Evolutionary conservation across 1,140 invertebrate genomes (phyloP).

Genomic region (Rhynchophorus ferrugineus): DNA sequence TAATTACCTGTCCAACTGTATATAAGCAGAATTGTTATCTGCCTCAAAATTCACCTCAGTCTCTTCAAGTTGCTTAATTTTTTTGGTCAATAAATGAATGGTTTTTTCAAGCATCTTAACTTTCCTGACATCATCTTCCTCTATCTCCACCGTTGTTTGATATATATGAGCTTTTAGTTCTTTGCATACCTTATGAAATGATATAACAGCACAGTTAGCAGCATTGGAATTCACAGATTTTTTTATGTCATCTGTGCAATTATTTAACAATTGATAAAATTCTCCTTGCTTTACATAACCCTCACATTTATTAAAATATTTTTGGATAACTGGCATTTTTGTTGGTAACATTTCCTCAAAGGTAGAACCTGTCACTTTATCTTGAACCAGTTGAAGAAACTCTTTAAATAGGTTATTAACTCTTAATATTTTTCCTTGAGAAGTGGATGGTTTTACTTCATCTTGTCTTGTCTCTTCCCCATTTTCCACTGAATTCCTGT

Average conservation of each 20-base stretch:
- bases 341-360: conserved; percentile 15
- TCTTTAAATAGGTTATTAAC: conserved; percentile 10
- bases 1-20: conserved; percentile 44
- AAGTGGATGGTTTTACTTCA: no score
- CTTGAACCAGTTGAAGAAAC: conserved; percentile 15
- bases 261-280: conserved; percentile 3
- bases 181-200: conserved; percentile 27
- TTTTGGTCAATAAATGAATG: conserved; percentile 40
- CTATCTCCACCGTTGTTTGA: conserved; percentile 18
- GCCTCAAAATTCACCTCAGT: conserved; percentile 45
- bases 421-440: conserved; percentile 1
- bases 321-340: conserved; percentile 17
- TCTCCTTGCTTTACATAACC: conserved; percentile 4
- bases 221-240: conserved; percentile 16
- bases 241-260: conserved; percentile 11
- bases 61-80: conserved; percentile 44
- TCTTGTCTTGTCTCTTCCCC: no score
- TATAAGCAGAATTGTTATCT: conserved; percentile 46
- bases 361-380: conserved; percentile 7
- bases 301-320: conserved; percentile 18
- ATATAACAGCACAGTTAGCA: conserved; percentile 18
- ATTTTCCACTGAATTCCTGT: not conserved
- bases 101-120: conserved; percentile 41
- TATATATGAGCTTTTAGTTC: conserved; percentile 15
- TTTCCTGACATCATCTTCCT: conserved; percentile 22